Conservation (phyloP, 1,140 invertebrate genomes). For the Globodera ellingtonae region DNA sequence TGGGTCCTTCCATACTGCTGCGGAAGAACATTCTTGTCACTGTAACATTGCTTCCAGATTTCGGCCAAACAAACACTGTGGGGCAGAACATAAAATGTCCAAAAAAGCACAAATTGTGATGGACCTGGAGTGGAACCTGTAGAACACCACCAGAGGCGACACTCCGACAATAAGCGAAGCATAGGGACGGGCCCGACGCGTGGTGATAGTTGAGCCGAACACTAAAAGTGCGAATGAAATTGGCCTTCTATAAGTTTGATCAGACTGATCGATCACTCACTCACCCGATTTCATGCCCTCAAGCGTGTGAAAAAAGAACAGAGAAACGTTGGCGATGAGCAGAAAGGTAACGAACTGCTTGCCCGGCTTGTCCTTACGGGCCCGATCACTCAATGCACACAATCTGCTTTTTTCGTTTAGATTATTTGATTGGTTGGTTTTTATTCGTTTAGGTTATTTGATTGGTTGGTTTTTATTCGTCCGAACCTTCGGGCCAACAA, state of each 20-base stretch:
- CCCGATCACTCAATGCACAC: constrained; percentile 45
- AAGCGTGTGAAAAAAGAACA: constrained; percentile 65
- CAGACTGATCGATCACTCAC: neutral
- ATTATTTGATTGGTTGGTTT: neutral
- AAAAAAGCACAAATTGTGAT: neutral
- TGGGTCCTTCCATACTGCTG: neutral
- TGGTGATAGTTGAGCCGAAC: constrained; percentile 46
- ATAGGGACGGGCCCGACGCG: constrained; percentile 48
- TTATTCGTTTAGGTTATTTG: too few species aligned
- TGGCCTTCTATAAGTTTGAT: neutral
- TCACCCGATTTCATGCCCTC: constrained; percentile 54
- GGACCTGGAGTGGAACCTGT: constrained; percentile 44
- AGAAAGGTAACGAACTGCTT: constrained; percentile 65
- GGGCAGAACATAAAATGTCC: constrained; percentile 13
- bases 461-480: too few species aligned
- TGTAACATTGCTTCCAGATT: constrained; percentile 53
- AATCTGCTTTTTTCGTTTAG: constrained; percentile 41
- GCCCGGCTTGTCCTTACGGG: constrained; percentile 54
- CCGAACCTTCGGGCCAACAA: constrained; percentile 50
- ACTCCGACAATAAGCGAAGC: constrained; percentile 59
- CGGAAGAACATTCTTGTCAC: constrained; percentile 32
- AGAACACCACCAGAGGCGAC: constrained; percentile 61
- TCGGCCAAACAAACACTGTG: constrained; percentile 49
- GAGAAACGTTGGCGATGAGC: constrained; percentile 61
- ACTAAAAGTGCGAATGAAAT: constrained; percentile 24